phyloP scores from a whole-genome alignment of 92 coral and sea anemone species.

The Parazoanthus swiftii region DNA sequence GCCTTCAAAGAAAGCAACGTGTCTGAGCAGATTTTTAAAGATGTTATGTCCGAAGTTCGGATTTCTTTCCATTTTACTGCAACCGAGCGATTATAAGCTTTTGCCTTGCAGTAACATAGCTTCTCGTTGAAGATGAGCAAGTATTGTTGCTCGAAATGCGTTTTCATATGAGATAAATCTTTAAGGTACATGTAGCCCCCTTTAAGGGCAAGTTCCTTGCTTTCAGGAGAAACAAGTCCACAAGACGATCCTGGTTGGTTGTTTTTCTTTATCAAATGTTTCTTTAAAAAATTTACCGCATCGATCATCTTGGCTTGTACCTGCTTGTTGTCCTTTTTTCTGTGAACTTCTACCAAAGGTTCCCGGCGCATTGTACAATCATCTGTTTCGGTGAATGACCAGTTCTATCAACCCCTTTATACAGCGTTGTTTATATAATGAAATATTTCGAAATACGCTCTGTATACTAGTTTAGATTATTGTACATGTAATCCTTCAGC shows the following conservation, averaged over 20 bases:
- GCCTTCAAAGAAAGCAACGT: slow-evolving; percentile 22
- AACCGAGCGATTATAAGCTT: not conserved
- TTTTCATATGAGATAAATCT: slow-evolving; percentile 19
- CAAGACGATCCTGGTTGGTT: not conserved
- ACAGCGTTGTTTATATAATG: not conserved
- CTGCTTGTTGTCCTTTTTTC: slow-evolving; percentile 20
- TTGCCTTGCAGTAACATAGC: slow-evolving; percentile 27
- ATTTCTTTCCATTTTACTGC: slow-evolving; percentile 29
- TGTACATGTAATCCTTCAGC: not conserved
- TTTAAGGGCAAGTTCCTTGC: slow-evolving; percentile 2
- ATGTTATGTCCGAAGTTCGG: slow-evolving; percentile 20
- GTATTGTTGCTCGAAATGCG: slow-evolving; percentile 11
- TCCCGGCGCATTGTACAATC: slow-evolving; percentile 7
- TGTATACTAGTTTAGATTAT: not conserved
- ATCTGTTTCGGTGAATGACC: not conserved
- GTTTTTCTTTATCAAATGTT: slow-evolving; percentile 10
- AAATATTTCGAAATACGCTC: not conserved
- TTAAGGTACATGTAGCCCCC: slow-evolving; percentile 6
- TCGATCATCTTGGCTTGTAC: slow-evolving; percentile 26
- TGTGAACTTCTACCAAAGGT: slow-evolving; percentile 11
- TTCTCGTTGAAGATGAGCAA: slow-evolving; percentile 24
- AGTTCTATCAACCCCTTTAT: not conserved
- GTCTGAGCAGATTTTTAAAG: slow-evolving; percentile 22
- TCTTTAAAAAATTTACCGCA: slow-evolving; percentile 18
- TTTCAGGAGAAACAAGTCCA: slow-evolving; percentile 16